Evolutionary conservation across 2,797 vertebrate genomes (phyloP).

Genomic region (Xiphorhynchus erythropygius): DNA sequence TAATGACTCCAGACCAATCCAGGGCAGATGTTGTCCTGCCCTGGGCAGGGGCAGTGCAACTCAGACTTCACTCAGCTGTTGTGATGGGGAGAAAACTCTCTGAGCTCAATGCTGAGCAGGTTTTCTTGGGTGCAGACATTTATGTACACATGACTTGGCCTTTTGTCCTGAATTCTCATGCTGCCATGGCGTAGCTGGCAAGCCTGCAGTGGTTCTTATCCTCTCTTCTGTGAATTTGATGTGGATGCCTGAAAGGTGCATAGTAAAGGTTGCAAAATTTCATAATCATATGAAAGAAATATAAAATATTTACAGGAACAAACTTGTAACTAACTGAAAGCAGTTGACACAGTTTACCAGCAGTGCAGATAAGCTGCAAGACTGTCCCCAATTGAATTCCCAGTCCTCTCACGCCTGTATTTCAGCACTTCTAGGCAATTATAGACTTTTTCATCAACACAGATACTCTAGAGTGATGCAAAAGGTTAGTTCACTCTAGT

Average conservation of each 20-base stretch:
- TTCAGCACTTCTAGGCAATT: neutral
- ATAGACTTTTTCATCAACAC: neutral
- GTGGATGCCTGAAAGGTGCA: neutral
- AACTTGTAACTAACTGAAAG: neutral
- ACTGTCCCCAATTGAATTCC: neutral
- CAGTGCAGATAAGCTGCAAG: neutral
- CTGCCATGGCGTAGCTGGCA: neutral
- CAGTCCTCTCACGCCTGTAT: neutral
- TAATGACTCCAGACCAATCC: neutral
- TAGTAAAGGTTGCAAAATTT: neutral
- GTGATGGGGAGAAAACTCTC: neutral
- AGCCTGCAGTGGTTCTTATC: neutral
- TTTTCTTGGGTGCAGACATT: neutral
- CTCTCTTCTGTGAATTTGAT: neutral
- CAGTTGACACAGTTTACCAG: neutral
- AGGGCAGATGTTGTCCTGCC: neutral
- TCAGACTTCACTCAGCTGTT: neutral
- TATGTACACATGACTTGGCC: neutral
- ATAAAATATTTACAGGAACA: neutral
- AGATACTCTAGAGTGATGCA: neutral
- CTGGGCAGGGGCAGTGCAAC: neutral
- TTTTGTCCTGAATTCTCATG: neutral
- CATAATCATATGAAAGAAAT: neutral
- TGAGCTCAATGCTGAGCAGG: neutral
- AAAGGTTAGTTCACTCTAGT: neutral